Conservation (phyloP, 2,888 invertebrate genomes). For the Lasioglossum malachurum region DNA sequence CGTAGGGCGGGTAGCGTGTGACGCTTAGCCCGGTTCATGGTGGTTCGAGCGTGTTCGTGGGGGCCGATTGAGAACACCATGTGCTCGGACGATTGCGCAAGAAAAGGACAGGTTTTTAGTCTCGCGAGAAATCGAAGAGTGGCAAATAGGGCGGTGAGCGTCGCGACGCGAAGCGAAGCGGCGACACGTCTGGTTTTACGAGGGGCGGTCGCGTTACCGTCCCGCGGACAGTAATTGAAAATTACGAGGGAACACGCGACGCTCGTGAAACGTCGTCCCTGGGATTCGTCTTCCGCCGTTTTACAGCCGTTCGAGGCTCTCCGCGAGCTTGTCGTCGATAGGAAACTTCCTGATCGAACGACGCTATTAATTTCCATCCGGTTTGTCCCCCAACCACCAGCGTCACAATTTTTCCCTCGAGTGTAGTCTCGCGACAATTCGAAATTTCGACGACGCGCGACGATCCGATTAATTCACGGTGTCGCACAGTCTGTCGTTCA, state of each 20-base stretch:
- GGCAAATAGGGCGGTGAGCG: not conserved
- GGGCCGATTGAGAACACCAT: not conserved
- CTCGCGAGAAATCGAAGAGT: slow-evolving; percentile 12
- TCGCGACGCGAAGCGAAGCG: not conserved
- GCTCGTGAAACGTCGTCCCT: not conserved
- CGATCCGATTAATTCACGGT: slow-evolving; percentile 23
- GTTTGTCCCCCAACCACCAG: not conserved
- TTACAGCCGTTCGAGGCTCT: not conserved
- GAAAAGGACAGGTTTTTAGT: slow-evolving; percentile 2
- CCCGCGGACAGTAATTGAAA: slow-evolving; percentile 63
- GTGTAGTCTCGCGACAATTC: not conserved
- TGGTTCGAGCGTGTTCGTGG: not conserved
- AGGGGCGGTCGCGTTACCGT: slow-evolving; percentile 18
- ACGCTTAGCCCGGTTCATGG: not conserved
- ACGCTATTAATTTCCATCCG: slow-evolving; percentile 22
- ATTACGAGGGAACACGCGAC: slow-evolving; percentile 53
- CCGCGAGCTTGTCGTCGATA: slow-evolving; percentile 5
- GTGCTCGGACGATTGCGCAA: not conserved
- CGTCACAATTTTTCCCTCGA: not conserved
- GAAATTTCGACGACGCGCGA: not conserved
- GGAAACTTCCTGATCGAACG: slow-evolving; percentile 15
- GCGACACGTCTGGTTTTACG: slow-evolving; percentile 46
- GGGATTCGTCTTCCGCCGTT: slow-evolving; percentile 21
- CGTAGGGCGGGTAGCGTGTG: no score
- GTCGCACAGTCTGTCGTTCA: not conserved